These are phyloP conservation scores for Plecotus auritus DNA, from an alignment of 2,113 vertebrate species.

Conservation along the genomic window DNA sequence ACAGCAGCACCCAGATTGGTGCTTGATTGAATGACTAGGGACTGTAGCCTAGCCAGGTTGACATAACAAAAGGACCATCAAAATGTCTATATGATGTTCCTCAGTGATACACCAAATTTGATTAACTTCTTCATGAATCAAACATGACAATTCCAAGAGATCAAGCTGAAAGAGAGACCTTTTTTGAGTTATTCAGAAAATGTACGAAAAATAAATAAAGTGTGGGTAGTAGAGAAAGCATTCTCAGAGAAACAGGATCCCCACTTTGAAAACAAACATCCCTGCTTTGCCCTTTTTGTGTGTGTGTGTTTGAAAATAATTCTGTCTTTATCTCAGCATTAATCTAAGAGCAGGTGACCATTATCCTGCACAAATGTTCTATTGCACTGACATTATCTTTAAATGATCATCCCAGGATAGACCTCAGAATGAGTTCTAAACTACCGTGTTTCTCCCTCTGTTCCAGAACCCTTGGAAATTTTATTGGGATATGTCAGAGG, in stretches of 20 bases:
- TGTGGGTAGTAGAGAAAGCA: not conserved
- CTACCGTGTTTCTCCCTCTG: not conserved
- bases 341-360: conserved; percentile 14
- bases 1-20: not conserved
- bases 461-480: conserved; percentile 49
- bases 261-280: conserved; percentile 26
- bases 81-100: not conserved
- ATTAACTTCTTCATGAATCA: not conserved
- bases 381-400: not conserved
- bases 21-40: not conserved
- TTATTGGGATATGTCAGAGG: conserved; percentile 46
- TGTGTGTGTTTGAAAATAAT: not conserved
- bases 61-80: not conserved
- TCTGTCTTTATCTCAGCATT: not conserved
- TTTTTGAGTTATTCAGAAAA: not conserved
- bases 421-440: not conserved
- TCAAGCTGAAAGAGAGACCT: not conserved
- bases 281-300: not conserved
- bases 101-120: not conserved
- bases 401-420: not conserved
- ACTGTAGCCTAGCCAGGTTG: not conserved
- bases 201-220: not conserved
- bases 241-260: not conserved
- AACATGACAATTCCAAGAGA: not conserved
- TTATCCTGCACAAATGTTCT: conserved; percentile 10